Evolutionary conservation across 2,888 invertebrate species (phyloP).

Genomic region (Melanostoma mellinum): DNA sequence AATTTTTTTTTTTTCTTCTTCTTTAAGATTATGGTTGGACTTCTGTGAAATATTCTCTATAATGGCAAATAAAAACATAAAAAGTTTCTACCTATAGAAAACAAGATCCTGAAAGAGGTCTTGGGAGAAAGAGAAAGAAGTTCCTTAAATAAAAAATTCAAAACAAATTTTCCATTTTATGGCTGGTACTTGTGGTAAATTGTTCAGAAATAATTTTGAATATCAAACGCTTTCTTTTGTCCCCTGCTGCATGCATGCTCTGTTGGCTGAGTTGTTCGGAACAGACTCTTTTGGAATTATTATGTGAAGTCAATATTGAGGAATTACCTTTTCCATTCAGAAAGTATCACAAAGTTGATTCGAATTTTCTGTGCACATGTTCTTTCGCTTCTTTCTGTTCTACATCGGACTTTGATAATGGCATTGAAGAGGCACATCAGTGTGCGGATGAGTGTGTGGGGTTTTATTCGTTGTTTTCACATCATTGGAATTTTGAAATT

Average conservation of each 20-base stretch:
- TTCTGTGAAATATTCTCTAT: too few species aligned
- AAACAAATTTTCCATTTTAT: conserved; percentile 68
- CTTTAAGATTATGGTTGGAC: not conserved
- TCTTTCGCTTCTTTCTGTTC: not conserved
- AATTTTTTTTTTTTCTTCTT: not conserved
- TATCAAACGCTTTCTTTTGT: conserved; percentile 65
- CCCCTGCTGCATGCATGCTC: conserved; percentile 18
- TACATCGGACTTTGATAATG: not conserved
- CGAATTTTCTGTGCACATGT: not conserved
- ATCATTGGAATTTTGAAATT: conserved; percentile 49
- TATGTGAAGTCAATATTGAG: conserved; percentile 62
- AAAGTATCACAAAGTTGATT: conserved; percentile 42
- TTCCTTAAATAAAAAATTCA: conserved; percentile 66
- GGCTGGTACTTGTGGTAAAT: conserved; percentile 68
- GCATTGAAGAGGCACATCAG: not conserved
- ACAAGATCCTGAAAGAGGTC: too few species aligned
- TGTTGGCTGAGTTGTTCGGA: conserved; percentile 6
- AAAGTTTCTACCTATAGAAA: too few species aligned
- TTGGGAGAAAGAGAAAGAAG: conserved; percentile 15
- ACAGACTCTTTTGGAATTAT: conserved; percentile 35
- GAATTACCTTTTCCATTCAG: conserved; percentile 49
- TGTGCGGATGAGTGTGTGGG: not conserved
- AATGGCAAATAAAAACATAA: too few species aligned
- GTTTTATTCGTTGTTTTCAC: conserved; percentile 55
- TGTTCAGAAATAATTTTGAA: conserved; percentile 71